Conservation (phyloP, 2,888 invertebrate genomes). For the Amblyjoppa fuscipennis region DNA sequence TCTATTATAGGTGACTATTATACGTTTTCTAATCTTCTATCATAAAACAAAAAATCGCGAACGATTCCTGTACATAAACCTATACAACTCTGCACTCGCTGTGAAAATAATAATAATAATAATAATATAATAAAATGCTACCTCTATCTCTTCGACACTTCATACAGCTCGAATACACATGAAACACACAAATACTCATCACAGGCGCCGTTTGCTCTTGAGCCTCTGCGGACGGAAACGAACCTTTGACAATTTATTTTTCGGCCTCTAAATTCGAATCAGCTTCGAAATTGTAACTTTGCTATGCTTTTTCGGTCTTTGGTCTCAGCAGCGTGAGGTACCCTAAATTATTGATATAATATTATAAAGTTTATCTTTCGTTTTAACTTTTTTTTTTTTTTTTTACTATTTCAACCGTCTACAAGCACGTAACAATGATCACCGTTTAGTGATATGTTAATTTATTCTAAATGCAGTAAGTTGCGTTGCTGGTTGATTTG, state of each 20-base stretch:
- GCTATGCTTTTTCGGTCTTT: neutral
- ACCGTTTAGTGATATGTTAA: too few species aligned
- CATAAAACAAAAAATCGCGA: conserved; percentile 36
- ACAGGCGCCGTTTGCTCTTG: conserved; percentile 23
- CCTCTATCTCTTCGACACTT: conserved; percentile 35
- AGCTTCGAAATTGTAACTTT: neutral
- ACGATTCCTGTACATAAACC: conserved; percentile 47
- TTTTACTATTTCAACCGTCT: neutral
- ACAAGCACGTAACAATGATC: too few species aligned
- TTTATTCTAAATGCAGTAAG: too few species aligned
- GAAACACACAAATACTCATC: neutral
- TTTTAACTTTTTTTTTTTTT: too few species aligned
- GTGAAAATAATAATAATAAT: conserved; percentile 2
- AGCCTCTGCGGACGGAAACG: conserved; percentile 6
- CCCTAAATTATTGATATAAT: neutral
- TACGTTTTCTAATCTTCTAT: conserved; percentile 66
- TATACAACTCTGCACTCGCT: conserved; percentile 47
- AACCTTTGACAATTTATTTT: neutral
- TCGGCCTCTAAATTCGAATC: neutral
- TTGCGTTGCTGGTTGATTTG: too few species aligned
- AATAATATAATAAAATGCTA: neutral
- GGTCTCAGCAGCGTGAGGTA: neutral
- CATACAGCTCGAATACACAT: conserved; percentile 5
- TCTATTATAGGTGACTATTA: conserved; percentile 52
- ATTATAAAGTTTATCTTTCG: neutral